Evolutionary conservation across 1,140 invertebrate genomes (phyloP), one percentile per base, ranked within the genome.

Genomic region (Batillaria attramentaria): DNA sequence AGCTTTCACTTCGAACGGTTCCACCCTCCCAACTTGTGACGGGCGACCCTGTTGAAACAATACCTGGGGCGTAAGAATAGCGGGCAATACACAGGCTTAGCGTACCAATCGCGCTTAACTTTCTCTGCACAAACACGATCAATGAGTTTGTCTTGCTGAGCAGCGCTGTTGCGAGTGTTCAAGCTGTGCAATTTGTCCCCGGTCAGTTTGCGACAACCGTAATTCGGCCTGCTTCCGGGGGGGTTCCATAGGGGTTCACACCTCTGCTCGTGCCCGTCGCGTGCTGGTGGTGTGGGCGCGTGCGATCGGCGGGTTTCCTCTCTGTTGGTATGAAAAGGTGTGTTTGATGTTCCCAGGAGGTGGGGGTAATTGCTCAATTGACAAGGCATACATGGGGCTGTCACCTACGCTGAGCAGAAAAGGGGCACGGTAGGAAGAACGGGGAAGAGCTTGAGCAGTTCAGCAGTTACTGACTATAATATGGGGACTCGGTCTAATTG

Each of bases 201-300:
- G 20, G 24, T 20, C 57, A 20, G 57, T 60, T 60, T 60, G 57
- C 57, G 57, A 60, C 57, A n/a, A 28, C 57, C 57, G 57, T 60
- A 60, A 60, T 60, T 20, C 57, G 57, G 6, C 31, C 24, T n/a
- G 57, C 57, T 60, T 60, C 57, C 57, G 57, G 57, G 31, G 57
- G 20, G 57, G 57, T 6, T 28, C 24, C 57, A 60, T 28, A 28
- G 31, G 57, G 20, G 57, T 20, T 6, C 57, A 60, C 57, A 60
- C 57, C 57, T 60, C 57, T 24, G 24, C 57, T 20, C 57, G 57
- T 60, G 57, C 57, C 20, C 24, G 57, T n/a, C 57, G 6, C 31
- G 57, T n/a, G n/a, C n/a, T n/a, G n/a, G n/a, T n/a, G n/a, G n/a
- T n/a, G n/a, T n/a, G n/a, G n/a, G n/a, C n/a, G n/a, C n/a, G n/a